phyloP scores from a whole-genome alignment of 1,140 invertebrate genomes.

The Zaprionus camerounensis region DNA sequence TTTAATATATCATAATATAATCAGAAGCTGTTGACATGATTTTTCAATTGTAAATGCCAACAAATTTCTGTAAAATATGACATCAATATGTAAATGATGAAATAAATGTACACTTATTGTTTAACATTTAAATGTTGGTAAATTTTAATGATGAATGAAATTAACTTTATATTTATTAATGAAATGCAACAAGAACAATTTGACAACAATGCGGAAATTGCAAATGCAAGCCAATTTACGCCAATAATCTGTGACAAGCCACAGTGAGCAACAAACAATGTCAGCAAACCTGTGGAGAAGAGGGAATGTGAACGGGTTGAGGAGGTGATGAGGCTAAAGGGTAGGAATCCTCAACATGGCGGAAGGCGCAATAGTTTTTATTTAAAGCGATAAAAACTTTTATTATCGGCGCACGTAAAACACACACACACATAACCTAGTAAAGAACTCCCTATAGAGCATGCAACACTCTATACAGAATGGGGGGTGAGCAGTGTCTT shows the following conservation, averaged over 20 bases:
- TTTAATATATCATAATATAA: neutral
- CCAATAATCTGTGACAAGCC: neutral
- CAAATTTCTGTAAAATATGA: neutral
- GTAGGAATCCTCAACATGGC: neutral
- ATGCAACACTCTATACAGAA: slow-evolving; percentile 10
- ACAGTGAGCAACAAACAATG: slow-evolving; percentile 1
- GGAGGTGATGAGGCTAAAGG: no score
- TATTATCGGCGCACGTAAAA: slow-evolving; percentile 60
- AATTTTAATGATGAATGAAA: neutral
- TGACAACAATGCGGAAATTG: neutral
- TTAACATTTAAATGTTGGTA: neutral
- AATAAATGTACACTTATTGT: neutral
- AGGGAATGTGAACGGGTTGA: no score
- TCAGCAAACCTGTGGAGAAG: neutral
- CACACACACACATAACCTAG: slow-evolving; percentile 33
- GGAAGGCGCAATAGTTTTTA: slow-evolving; percentile 39
- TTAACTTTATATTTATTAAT: neutral
- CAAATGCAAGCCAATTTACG: neutral
- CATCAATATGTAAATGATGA: neutral
- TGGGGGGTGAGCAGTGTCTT: neutral
- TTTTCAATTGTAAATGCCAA: neutral
- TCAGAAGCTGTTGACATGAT: neutral
- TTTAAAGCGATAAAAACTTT: slow-evolving; percentile 77
- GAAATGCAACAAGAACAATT: neutral
- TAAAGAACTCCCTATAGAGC: slow-evolving; percentile 16